Percentiles rank a stretch among this genome's conserved stretches.
Conservation (phyloP, 2,888 invertebrate species). For the Mantis religiosa region DNA sequence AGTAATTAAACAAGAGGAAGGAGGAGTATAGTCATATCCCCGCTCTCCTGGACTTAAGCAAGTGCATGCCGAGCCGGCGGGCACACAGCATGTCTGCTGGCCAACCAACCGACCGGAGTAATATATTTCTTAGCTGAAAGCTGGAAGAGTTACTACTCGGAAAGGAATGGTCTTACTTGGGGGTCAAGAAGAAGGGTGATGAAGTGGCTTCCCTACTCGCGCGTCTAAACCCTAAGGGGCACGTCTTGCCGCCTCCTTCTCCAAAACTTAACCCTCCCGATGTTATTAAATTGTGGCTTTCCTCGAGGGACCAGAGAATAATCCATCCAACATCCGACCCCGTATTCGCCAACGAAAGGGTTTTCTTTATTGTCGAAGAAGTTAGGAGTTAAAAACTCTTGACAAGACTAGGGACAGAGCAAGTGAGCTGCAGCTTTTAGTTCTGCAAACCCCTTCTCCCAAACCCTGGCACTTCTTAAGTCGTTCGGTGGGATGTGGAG, state of each 20-base stretch:
- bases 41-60: not conserved
- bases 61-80: not conserved
- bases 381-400: slow-evolving; percentile 22
- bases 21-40: not conserved
- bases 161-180: slow-evolving; percentile 3
- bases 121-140: slow-evolving; percentile 30
- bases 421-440: slow-evolving; percentile 1
- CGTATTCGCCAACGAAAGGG: slow-evolving; percentile 1
- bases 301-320: slow-evolving; percentile 23
- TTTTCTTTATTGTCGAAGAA: slow-evolving; percentile 17
- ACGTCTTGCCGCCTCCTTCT: not conserved
- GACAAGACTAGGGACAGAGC: slow-evolving; percentile 18
- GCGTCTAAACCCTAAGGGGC: slow-evolving; percentile 5
- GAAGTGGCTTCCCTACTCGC: not conserved
- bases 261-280: slow-evolving; percentile 22
- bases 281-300: slow-evolving; percentile 31
- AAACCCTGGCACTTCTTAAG: not conserved
- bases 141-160: slow-evolving; percentile 18
- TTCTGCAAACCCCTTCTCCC: not conserved
- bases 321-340: not conserved
- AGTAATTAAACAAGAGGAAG: slow-evolving; percentile 29
- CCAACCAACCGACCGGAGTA: slow-evolving; percentile 12
- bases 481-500: not conserved
- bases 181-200: slow-evolving; percentile 14
- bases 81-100: slow-evolving; percentile 3